Evolutionary conservation across 2,113 vertebrate genomes (phyloP).

Genomic region (Nibea albiflora): DNA sequence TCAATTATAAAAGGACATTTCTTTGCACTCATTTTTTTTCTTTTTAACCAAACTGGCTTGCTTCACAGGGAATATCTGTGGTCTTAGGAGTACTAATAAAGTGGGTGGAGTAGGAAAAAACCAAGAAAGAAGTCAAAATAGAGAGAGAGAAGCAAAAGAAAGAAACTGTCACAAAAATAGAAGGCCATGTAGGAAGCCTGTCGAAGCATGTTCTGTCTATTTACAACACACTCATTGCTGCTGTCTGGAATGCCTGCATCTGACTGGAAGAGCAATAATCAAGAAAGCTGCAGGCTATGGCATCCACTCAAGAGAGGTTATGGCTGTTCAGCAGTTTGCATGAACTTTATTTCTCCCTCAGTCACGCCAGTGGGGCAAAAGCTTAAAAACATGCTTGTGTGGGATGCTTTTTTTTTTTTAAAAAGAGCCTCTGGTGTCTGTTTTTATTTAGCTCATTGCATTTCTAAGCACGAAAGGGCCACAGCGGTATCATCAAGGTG

Average conservation of each 20-base stretch:
- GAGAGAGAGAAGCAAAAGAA: conserved; percentile 26
- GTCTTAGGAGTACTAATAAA: conserved; percentile 52
- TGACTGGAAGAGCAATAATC: conserved; percentile 59
- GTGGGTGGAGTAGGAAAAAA: conserved; percentile 40
- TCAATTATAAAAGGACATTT: conserved; percentile 44
- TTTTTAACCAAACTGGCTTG: conserved; percentile 33
- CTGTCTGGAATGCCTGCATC: conserved; percentile 69
- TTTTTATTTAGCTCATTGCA: conserved; percentile 49
- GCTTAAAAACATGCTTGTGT: conserved; percentile 42
- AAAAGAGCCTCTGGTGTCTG: conserved; percentile 43
- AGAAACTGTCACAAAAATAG: conserved; percentile 51
- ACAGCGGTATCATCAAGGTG: conserved; percentile 61
- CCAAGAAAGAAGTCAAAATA: conserved; percentile 26
- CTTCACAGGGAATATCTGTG: conserved; percentile 55
- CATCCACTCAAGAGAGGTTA: conserved; percentile 41
- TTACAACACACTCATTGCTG: conserved; percentile 62
- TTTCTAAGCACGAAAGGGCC: conserved; percentile 29
- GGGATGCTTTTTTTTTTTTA: conserved; percentile 30
- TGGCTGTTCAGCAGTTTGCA: conserved; percentile 41
- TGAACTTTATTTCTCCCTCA: conserved; percentile 33
- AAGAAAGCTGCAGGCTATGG: conserved; percentile 47
- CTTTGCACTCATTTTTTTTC: conserved; percentile 8
- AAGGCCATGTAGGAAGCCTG: conserved; percentile 51
- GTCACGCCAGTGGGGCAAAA: conserved; percentile 25
- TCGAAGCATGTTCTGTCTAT: conserved; percentile 70